Base-by-base conservation (phyloP, 2,113 vertebrate genomes). In the Pungitius pungitius region DNA sequence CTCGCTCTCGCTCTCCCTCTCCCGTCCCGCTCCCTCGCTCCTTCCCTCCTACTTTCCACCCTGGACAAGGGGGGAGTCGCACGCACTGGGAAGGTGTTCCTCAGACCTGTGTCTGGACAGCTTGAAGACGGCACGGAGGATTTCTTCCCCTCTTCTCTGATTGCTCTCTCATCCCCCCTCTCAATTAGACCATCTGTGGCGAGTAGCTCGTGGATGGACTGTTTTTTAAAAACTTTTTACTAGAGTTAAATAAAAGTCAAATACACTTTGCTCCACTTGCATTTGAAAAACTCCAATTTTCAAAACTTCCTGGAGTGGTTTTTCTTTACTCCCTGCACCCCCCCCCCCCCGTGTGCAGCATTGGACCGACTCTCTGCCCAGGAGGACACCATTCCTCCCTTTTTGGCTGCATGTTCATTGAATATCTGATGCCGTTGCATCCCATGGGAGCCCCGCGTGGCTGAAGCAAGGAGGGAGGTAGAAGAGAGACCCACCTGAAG, bases 41-140 rank as follows among this genome's bases (percentile, higher is more conserved):
- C 68, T 86, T 86, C 91, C 93, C 92, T 93, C 92, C 92, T 93
- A 92, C 92, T 94, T 93, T 92, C 90, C 88, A 91, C 87, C 88
- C 88, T 85, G 85, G 87, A 90, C 91, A 89, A 88, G 81, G 80
- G 87, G 89, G 87, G 87, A n/a, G n/a, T n/a, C 78, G 45, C 90
- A 83, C 88, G 83, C 85, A 91, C 91, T 90, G 88, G 86, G 92
- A 94, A 94, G 93, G 93, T 94, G 91, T 86, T 88, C 87, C 88
- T 91, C 91, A 94, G 92, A 91, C 90, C 90, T 89, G 82, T 87
- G 85, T 86, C 80, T 90, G 90, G 89, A 90, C 88, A 79, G 90
- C 77, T 73, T 70, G 83, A 88, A 90, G 90, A 91, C 85, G 68
- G 84, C 91, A 88, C 85, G 78, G 77, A 86, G 83, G 91, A 88